A percentile compares a stretch with the other conserved stretches of the same genome.
Evolutionary conservation across 2,888 invertebrate genomes (phyloP).

Genomic region (Panopea generosa): DNA sequence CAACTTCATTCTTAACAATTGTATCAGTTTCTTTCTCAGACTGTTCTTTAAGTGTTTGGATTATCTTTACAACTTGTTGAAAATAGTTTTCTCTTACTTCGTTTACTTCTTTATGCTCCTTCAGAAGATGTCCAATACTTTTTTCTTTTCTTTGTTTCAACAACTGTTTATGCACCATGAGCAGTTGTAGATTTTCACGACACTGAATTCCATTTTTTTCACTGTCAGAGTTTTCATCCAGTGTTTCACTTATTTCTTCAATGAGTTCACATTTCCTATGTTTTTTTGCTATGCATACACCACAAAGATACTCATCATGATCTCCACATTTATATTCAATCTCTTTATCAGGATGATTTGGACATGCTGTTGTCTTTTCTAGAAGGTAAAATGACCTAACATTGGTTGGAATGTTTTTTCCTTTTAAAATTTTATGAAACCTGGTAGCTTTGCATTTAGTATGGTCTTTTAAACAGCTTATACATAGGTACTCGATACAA

Average conservation of each 20-base stretch:
- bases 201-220: too few species aligned
- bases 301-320: constrained; percentile 26
- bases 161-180: too few species aligned
- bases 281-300: constrained; percentile 9
- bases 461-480: constrained; percentile 27
- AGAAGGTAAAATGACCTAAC: constrained; percentile 17
- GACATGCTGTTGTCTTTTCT: constrained; percentile 19
- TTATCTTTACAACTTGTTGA: too few species aligned
- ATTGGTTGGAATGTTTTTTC: constrained; percentile 18
- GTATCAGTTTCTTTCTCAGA: too few species aligned
- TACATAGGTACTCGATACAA: constrained; percentile 44
- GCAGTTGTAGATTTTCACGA: too few species aligned
- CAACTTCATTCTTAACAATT: too few species aligned
- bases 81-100: too few species aligned
- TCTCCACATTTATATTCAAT: constrained; percentile 21
- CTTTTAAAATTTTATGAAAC: constrained; percentile 21
- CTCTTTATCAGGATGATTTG: constrained; percentile 20
- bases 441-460: constrained; percentile 36
- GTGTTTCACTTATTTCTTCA: neutral
- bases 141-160: too few species aligned
- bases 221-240: too few species aligned
- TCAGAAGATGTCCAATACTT: too few species aligned
- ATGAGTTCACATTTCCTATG: constrained; percentile 22
- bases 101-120: too few species aligned
- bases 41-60: too few species aligned